Evolutionary conservation across 2,888 invertebrate species (phyloP).

Genomic region (Pseudococcus viburni): DNA sequence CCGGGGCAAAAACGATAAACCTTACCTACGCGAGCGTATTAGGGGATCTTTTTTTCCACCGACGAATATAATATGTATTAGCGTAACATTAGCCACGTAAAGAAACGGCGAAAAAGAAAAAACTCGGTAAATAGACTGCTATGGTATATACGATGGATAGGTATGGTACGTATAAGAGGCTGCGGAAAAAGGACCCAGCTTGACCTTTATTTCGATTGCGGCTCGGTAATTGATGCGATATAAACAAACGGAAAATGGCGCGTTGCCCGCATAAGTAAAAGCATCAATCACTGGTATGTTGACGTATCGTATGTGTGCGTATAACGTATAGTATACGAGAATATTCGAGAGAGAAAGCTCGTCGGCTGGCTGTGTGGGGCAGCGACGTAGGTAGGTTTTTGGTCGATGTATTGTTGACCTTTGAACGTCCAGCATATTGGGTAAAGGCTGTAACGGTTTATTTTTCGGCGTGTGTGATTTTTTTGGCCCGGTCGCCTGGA

Average conservation of each 20-base stretch:
- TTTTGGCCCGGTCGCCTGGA: neutral
- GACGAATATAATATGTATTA: neutral
- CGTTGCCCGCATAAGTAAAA: conserved; percentile 54
- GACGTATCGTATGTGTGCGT: conserved; percentile 27
- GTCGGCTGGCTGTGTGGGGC: neutral
- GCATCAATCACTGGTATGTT: conserved; percentile 41
- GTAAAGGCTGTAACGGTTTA: neutral
- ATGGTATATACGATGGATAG: neutral
- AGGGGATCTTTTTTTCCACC: neutral
- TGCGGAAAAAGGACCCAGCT: conserved; percentile 10
- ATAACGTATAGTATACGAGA: neutral
- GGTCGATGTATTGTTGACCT: neutral
- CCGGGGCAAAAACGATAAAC: neutral
- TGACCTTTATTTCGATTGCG: conserved; percentile 51
- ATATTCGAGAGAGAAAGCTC: neutral
- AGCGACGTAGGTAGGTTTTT: neutral
- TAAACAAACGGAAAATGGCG: conserved; percentile 48
- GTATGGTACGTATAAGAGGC: neutral
- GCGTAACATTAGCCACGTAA: neutral
- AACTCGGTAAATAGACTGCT: neutral
- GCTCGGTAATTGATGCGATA: conserved; percentile 48
- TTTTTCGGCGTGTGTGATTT: neutral
- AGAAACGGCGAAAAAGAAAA: neutral
- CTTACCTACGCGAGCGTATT: neutral
- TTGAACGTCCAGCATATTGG: neutral